Conservation (phyloP, 2,113 vertebrate species). For the Pipra filicauda region DNA sequence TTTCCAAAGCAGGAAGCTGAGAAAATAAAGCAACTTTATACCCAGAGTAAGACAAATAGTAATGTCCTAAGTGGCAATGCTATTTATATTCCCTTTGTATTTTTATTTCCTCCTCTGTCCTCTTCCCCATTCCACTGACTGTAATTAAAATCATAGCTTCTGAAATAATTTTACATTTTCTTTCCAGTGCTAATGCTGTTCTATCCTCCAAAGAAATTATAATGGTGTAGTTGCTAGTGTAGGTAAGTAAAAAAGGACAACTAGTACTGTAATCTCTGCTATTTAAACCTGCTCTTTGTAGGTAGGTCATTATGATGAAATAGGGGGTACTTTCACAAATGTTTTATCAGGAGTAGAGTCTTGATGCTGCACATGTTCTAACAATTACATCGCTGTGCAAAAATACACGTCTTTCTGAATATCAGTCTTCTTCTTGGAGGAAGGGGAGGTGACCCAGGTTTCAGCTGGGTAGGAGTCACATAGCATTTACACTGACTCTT, state of each 20-base stretch:
- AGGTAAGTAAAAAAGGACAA: background rate
- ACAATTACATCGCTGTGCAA: background rate
- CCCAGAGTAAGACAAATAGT: conserved; percentile 56
- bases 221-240: background rate
- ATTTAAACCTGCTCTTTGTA: background rate
- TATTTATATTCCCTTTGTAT: conserved; percentile 68
- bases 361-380: background rate
- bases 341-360: background rate
- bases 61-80: conserved; percentile 40
- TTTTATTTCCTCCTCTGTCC: conserved; percentile 55
- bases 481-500: background rate
- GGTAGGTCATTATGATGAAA: background rate
- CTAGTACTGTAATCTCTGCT: background rate
- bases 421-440: background rate
- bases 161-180: conserved; percentile 26
- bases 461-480: background rate
- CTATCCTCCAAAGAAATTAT: background rate
- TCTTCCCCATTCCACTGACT: conserved; percentile 14
- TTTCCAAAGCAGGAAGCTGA: conserved; percentile 70
- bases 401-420: background rate
- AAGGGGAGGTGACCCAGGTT: background rate
- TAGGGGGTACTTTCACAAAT: background rate
- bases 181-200: background rate
- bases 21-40: conserved; percentile 62
- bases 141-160: conserved; percentile 35